These are phyloP conservation scores for Agapostemon virescens DNA, from an alignment of 2,888 invertebrate genomes.

Conservation along the genomic window DNA sequence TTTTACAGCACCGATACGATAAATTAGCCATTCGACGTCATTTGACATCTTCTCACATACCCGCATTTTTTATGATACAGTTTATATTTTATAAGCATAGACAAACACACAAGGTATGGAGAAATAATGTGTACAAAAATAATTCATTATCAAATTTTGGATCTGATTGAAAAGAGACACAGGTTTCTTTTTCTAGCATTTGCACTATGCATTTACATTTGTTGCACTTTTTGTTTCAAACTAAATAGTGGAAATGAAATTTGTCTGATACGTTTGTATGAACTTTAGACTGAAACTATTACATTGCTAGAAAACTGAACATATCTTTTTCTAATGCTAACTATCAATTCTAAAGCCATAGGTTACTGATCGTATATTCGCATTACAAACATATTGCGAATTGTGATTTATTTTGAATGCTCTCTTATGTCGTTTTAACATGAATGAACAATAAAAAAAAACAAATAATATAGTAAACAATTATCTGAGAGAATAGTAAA, in stretches of 20 bases:
- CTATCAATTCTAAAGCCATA: constrained; percentile 8
- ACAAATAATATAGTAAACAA: constrained; percentile 23
- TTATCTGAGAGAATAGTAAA: constrained; percentile 11
- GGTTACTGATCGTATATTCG: constrained; percentile 7
- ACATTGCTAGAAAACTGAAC: constrained; percentile 35
- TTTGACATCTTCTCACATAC: constrained; percentile 37
- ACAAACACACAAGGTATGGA: constrained; percentile 68
- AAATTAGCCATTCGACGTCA: constrained; percentile 47
- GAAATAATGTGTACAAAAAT: constrained; percentile 51
- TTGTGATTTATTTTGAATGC: constrained; percentile 39
- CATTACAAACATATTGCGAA: constrained; percentile 15
- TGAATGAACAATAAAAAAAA: constrained; percentile 7
- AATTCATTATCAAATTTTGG: constrained; percentile 6
- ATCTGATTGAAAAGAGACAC: background rate
- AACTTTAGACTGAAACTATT: constrained; percentile 8
- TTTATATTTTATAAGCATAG: constrained; percentile 44
- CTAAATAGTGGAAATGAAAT: background rate
- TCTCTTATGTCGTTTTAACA: constrained; percentile 22
- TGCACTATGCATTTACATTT: constrained; percentile 6
- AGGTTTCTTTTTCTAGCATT: constrained; percentile 3
- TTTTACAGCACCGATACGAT: constrained; percentile 68
- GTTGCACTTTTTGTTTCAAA: constrained; percentile 8
- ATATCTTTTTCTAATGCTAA: constrained; percentile 40
- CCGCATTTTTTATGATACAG: constrained; percentile 32
- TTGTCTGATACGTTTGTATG: background rate